A percentile compares a stretch with the other conserved stretches of the same genome.
Evolutionary conservation across 2,113 vertebrate genomes (phyloP).

Genomic region (Pundamilia nyererei): DNA sequence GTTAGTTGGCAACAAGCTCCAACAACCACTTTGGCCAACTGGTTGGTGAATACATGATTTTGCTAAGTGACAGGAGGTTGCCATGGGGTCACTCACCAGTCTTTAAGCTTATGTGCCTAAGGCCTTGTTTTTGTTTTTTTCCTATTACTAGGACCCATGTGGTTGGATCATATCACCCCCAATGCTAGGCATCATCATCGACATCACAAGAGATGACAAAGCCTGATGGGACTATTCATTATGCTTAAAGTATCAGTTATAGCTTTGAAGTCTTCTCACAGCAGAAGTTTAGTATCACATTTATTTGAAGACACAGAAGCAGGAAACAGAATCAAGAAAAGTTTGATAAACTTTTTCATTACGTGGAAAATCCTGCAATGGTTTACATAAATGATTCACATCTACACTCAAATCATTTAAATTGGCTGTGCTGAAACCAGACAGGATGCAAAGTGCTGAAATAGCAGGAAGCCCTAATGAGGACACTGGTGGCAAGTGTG

Average conservation of each 20-base stretch:
- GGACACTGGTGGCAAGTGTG: conserved; percentile 29
- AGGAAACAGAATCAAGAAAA: neutral
- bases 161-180: neutral
- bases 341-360: neutral
- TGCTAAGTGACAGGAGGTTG: neutral
- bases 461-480: conserved; percentile 44
- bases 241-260: neutral
- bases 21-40: neutral
- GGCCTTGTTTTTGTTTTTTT: neutral
- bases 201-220: neutral
- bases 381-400: conserved; percentile 22
- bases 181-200: neutral
- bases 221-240: neutral
- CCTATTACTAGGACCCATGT: neutral
- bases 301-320: neutral
- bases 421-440: conserved; percentile 24
- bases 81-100: neutral
- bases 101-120: neutral
- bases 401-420: conserved; percentile 39
- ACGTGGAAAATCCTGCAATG: neutral
- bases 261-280: neutral
- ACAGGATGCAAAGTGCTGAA: conserved; percentile 38
- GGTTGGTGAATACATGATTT: neutral
- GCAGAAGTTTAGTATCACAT: neutral
- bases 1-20: neutral